Evolutionary conservation across 2,888 invertebrate genomes (phyloP).

Genomic region (Vandiemenella viatica): DNA sequence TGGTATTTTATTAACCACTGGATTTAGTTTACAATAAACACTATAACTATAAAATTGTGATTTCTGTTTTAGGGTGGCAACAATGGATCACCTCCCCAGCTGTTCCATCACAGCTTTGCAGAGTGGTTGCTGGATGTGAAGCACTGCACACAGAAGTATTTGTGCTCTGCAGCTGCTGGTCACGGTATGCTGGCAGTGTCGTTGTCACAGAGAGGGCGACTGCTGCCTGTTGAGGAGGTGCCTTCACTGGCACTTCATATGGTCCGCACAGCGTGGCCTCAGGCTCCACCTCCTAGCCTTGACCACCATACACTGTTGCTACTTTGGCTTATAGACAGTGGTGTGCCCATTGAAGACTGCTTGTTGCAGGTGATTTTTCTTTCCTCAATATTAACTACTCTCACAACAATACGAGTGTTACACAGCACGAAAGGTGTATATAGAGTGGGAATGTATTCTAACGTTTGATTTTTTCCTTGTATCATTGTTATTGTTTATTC

Average conservation of each 20-base stretch:
- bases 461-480: too few species aligned
- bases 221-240: conserved; percentile 50
- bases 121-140: conserved; percentile 95
- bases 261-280: conserved; percentile 19
- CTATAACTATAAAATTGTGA: too few species aligned
- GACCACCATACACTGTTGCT: conserved; percentile 47
- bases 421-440: too few species aligned
- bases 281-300: conserved; percentile 14
- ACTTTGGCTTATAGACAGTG: conserved; percentile 61
- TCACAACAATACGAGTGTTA: too few species aligned
- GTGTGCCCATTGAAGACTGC: conserved; percentile 43
- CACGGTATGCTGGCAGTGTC: conserved; percentile 74
- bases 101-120: conserved; percentile 90
- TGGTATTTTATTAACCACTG: too few species aligned
- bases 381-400: too few species aligned
- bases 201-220: conserved; percentile 50
- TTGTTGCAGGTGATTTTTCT: conserved; percentile 26
- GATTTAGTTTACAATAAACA: too few species aligned
- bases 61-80: conserved; percentile 18
- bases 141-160: conserved; percentile 87
- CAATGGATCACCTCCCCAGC: conserved; percentile 43
- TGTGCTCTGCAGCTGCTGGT: conserved; percentile 75
- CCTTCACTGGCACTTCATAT: conserved; percentile 34
- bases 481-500: too few species aligned
- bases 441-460: too few species aligned